Conservation (phyloP, 2,888 invertebrate genomes). For the Chymomyza amoena region DNA sequence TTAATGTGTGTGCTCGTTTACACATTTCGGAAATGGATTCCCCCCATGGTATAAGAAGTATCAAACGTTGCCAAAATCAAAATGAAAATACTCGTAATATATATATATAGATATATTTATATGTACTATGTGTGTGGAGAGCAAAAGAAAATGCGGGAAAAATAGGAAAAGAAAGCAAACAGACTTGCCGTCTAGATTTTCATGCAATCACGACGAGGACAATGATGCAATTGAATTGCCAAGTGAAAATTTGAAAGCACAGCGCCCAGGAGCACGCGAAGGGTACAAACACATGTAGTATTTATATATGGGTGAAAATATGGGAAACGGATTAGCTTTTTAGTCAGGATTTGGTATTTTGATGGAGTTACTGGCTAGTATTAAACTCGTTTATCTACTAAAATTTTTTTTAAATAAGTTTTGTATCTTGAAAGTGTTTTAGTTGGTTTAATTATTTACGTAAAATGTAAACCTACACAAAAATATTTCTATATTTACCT, state of each 20-base stretch:
- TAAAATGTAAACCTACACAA: too few relatives aligned
- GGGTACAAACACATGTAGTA: background rate
- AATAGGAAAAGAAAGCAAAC: background rate
- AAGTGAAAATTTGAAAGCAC: conserved; percentile 48
- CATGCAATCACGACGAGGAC: conserved; percentile 5
- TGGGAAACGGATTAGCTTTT: too few relatives aligned
- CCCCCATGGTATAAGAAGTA: conserved; percentile 73
- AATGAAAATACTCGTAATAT: background rate
- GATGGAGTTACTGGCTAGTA: too few relatives aligned
- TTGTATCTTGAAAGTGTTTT: too few relatives aligned
- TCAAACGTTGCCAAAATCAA: conserved; percentile 41
- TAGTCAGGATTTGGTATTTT: too few relatives aligned
- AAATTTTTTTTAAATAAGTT: too few relatives aligned
- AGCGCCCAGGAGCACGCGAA: background rate
- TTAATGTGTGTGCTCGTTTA: conserved; percentile 62
- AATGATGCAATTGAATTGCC: conserved; percentile 60
- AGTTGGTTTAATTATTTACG: too few relatives aligned
- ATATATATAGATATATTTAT: background rate
- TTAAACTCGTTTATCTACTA: too few relatives aligned
- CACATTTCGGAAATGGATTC: conserved; percentile 55
- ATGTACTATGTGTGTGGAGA: background rate
- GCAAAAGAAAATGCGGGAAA: conserved; percentile 8
- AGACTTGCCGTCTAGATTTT: conserved; percentile 39
- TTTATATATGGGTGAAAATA: too few relatives aligned
- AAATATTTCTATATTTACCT: too few relatives aligned